Conservation (phyloP, 2,888 invertebrate genomes). For the Rosalia funebris region DNA sequence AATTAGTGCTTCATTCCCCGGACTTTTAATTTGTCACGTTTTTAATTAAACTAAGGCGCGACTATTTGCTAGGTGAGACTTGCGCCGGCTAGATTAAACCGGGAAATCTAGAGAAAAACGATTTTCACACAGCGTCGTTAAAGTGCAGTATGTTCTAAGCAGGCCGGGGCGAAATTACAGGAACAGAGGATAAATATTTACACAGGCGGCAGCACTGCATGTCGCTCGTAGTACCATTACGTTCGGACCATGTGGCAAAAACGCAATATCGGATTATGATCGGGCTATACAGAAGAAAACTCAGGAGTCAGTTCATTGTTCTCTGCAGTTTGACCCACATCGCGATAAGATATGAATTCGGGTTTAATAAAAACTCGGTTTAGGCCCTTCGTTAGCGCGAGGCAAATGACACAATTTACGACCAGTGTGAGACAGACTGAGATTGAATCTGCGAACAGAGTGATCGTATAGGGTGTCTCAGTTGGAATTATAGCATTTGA, state of each 20-base stretch:
- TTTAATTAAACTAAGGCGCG: conserved; percentile 11
- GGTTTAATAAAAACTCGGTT: background rate
- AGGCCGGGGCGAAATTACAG: conserved; percentile 1
- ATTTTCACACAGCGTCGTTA: background rate
- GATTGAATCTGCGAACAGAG: no score
- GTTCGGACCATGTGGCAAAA: conserved; percentile 36
- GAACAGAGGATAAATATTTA: conserved; percentile 21
- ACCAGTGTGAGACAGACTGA: no score
- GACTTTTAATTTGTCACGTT: conserved; percentile 20
- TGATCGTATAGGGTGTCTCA: no score
- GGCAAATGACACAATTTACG: background rate
- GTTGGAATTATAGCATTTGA: no score
- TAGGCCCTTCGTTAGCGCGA: background rate
- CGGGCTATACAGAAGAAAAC: background rate
- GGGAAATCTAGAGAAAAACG: background rate
- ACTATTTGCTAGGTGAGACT: background rate
- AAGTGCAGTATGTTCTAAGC: background rate
- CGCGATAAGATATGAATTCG: conserved; percentile 9
- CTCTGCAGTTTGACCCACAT: conserved; percentile 12
- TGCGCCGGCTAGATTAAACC: background rate
- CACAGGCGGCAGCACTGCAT: conserved; percentile 7
- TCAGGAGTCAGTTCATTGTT: conserved; percentile 12
- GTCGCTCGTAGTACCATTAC: conserved; percentile 21
- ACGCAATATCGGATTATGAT: conserved; percentile 34
- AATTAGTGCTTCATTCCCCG: no score